A percentile compares a stretch with the other conserved stretches of the same genome.
These are phyloP conservation scores for Marisa cornuarietis DNA, from an alignment of 1,140 invertebrate genomes.

Conservation along the genomic window DNA sequence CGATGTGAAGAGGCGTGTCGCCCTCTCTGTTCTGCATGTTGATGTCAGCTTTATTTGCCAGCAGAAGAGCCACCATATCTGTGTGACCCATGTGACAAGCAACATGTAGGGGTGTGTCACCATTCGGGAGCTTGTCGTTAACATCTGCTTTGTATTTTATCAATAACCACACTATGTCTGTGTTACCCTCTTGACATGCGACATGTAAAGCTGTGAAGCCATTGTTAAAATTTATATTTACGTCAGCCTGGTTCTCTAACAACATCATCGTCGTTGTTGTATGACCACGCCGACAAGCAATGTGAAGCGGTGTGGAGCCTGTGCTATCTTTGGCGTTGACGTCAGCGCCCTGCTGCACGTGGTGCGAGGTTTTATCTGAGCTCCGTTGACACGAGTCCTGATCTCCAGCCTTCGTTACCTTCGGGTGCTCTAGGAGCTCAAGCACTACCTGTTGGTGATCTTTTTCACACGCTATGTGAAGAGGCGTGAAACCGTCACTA, in stretches of 20 bases:
- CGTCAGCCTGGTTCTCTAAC: conserved; percentile 65
- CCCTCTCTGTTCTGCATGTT: not conserved
- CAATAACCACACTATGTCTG: not conserved
- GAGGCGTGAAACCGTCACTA: not conserved
- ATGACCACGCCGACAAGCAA: conserved; percentile 75
- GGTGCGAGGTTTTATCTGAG: conserved; percentile 71
- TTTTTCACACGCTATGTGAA: conserved; percentile 11
- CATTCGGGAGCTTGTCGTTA: not conserved
- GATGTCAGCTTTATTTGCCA: conserved; percentile 6
- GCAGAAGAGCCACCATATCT: not conserved
- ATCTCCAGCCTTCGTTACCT: too few species aligned
- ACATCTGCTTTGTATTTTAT: not conserved
- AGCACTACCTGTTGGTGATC: not conserved
- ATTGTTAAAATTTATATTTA: conserved; percentile 52
- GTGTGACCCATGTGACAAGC: not conserved
- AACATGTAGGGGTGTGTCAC: not conserved
- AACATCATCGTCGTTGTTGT: conserved; percentile 71
- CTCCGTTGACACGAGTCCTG: too few species aligned
- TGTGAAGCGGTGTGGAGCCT: conserved; percentile 38
- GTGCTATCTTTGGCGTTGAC: conserved; percentile 22
- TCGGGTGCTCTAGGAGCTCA: too few species aligned
- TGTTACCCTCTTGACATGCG: not conserved
- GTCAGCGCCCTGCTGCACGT: conserved; percentile 67
- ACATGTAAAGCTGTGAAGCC: not conserved
- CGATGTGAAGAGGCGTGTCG: conserved; percentile 35